Percentiles rank a stretch among this genome's conserved stretches.
These are phyloP conservation scores for Myotis daubentonii DNA, from an alignment of 2,797 vertebrate genomes.

Conservation along the genomic window DNA sequence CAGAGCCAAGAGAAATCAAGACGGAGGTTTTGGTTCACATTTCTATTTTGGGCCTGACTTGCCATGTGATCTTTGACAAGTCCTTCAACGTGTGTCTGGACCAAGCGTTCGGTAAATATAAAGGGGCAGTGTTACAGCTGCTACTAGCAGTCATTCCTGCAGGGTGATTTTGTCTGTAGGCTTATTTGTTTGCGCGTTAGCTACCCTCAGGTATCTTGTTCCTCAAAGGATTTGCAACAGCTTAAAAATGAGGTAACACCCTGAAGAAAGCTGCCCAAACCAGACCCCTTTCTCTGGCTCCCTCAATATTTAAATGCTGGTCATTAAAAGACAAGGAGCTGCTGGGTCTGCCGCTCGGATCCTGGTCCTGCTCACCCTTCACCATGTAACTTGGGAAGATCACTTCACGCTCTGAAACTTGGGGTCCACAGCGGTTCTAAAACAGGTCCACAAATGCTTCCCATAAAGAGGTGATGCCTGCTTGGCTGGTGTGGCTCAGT, in stretches of 20 bases:
- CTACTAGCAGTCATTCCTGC: neutral
- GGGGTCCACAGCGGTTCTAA: neutral
- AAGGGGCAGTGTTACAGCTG: neutral
- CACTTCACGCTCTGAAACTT: neutral
- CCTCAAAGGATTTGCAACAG: neutral
- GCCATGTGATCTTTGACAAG: neutral
- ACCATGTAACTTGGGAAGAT: neutral
- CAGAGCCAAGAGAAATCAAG: neutral
- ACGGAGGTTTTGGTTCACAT: neutral
- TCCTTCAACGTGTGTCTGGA: rapidly evolving
- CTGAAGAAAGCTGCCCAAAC: neutral
- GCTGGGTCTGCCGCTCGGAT: neutral
- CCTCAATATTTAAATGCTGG: neutral
- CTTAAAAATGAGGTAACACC: neutral
- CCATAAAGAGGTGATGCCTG: neutral
- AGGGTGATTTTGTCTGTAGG: neutral
- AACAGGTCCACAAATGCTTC: neutral
- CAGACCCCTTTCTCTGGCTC: neutral
- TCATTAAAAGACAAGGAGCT: neutral
- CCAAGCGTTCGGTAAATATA: neutral
- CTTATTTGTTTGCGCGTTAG: neutral
- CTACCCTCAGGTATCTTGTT: neutral
- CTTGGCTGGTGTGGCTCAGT: no score
- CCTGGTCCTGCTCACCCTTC: neutral
- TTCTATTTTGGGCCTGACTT: neutral